Conservation (phyloP, 2,888 invertebrate genomes). For the Sussaba pulchella region DNA sequence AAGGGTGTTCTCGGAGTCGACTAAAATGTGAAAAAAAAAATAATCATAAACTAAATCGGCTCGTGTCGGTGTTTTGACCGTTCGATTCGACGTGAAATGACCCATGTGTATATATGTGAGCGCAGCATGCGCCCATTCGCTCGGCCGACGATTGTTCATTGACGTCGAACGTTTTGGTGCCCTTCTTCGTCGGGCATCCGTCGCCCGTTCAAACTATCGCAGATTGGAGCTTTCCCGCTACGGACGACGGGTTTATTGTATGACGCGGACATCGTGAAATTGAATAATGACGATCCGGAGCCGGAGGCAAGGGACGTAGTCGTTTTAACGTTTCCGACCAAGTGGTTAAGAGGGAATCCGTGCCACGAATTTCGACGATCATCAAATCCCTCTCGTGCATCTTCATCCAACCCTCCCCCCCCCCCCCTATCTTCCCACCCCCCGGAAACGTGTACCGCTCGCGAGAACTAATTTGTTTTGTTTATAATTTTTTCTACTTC, state of each 20-base stretch:
- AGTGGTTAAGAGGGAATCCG: conserved; percentile 72
- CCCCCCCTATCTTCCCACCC: background rate
- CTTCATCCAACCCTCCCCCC: background rate
- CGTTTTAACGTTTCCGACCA: conserved; percentile 65
- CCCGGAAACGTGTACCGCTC: too few species aligned
- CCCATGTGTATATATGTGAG: too few species aligned
- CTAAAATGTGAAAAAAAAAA: too few species aligned
- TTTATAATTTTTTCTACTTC: too few species aligned
- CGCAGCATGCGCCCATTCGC: conserved; percentile 28
- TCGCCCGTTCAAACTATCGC: conserved; percentile 62
- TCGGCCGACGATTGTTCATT: conserved; percentile 75
- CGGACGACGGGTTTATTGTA: conserved; percentile 50
- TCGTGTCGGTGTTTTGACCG: too few species aligned
- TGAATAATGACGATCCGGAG: conserved; percentile 74
- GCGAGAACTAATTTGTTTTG: conserved; percentile 15
- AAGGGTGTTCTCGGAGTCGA: too few species aligned
- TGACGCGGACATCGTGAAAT: conserved; percentile 70
- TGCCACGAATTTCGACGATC: conserved; percentile 69
- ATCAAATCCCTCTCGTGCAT: conserved; percentile 17
- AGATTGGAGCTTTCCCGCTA: conserved; percentile 51
- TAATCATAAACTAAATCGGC: too few species aligned
- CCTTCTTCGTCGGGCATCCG: conserved; percentile 57
- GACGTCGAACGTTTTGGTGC: conserved; percentile 68
- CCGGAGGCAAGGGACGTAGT: conserved; percentile 54
- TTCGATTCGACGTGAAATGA: too few species aligned